Evolutionary conservation across 2,113 vertebrate species (phyloP), one percentile per base, ranked within the genome.

Genomic region (Nesogale talazaci): DNA sequence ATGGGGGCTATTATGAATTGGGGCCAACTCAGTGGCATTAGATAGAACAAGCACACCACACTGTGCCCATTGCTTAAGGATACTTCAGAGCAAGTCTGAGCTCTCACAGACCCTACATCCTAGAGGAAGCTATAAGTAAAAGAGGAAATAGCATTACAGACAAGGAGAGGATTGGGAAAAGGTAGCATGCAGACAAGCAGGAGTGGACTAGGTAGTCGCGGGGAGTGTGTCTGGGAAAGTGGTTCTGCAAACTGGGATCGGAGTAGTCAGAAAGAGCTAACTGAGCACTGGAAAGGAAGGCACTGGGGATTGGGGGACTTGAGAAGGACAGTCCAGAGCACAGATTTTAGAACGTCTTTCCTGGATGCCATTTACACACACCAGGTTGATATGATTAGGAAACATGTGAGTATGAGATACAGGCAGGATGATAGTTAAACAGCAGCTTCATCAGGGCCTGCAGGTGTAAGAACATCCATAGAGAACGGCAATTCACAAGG

Each of bases 221-320:
- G 25, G 11, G 72, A 36, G 5, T 6, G n/a, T 42, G 0, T 6
- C 0, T 0, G 17, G 23, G 27, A 46, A 22, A 36, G 34, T 2
- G 4, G 2, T 16, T 3, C 1, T 1, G 10, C 0, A 1, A 70
- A 31, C 57, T 65, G 67, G 36, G n/a, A 70, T 8, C 29, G 11
- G 19, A 3, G 3, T 16, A 46, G 27, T 5, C 3, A 46, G 74
- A 31, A 46, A 10, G 8, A 56, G 3, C 40, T 20, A 17, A 17
- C 2, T 29, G 29, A 19, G 31, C 3, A 1, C 0, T 19, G 52
- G 16, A 0, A 2, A 2, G 0, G 2, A 23, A 42, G 2, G 0
- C 7, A 3, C 1, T 11, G 6, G 65, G 25, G n/a, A n/a, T n/a
- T n/a, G 17, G 1, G 2, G 29, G 3, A 1, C 72, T n/a, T 3